Evolutionary conservation across 2,797 vertebrate genomes (phyloP), one percentile per base, ranked within the genome.

Genomic region (Thalassophryne amazonica): DNA sequence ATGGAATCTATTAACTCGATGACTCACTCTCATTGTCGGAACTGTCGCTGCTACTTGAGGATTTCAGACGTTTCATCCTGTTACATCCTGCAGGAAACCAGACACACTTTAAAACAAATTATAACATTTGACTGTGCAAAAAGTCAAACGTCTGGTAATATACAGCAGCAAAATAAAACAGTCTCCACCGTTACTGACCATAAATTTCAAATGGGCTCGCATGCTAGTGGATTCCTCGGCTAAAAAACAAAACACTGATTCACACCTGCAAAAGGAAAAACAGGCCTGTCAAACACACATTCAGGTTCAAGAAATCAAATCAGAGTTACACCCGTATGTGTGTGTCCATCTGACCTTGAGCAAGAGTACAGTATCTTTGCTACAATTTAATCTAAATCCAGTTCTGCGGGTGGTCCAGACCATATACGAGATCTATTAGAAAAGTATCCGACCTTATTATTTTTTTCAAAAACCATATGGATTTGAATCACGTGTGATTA

Each of bases 1-100:
- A 15, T 1, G n/a, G 2, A 13, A 2, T 23, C 12, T 19, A 5
- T 15, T 3, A 3, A 18, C 11, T 0, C 22, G 32, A 6, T 0
- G 38, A 93, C 96, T 96, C 78, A 98, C 97, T 96, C 70, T 98
- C 96, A 90, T 95, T 94, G 90, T 99, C 97, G 81, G 96, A 98
- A 89, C 93, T 98, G 90, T 98, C 95, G 88, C 95, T 98, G 90
- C 93, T 98, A 90, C 94, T 98, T 71, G 93, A 90, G 84, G 86
- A 91, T 90, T 91, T 94, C 87, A 92, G 91, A 67, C 96, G 94
- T 92, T 99, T 98, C 96, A 99, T 99, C 93, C 90, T 98, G 94
- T 90, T 80, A 89, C 92, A 93, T 94, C 93, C 96, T 93, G 77
- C 65, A 63, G 58, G 67, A 55, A 30, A 67, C 70, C 4, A 61